Percentiles rank a stretch among this genome's conserved stretches.
Evolutionary conservation across 1,140 invertebrate species (phyloP).

Genomic region (Drosophila yakuba): DNA sequence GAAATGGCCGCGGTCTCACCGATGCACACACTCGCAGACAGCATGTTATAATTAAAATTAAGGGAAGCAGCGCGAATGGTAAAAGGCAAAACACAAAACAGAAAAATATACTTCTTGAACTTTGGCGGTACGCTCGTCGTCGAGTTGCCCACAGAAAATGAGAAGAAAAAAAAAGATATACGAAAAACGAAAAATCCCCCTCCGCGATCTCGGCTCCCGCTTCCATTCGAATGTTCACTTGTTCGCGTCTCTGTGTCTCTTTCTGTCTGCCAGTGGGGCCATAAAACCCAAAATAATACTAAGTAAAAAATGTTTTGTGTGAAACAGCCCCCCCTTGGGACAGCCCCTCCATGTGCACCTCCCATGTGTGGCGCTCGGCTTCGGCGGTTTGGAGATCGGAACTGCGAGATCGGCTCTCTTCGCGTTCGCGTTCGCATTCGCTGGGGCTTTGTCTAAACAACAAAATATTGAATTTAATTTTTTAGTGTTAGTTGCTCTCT

Average conservation of each 20-base stretch:
- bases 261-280: slow-evolving; percentile 47
- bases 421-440: slow-evolving; percentile 75
- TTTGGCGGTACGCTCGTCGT: slow-evolving; percentile 65
- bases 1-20: slow-evolving; percentile 43
- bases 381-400: slow-evolving; percentile 23
- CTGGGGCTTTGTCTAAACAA: slow-evolving; percentile 83
- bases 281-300: slow-evolving; percentile 82
- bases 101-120: slow-evolving; percentile 48
- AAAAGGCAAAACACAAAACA: slow-evolving; percentile 27
- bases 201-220: slow-evolving; percentile 38
- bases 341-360: background rate
- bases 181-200: background rate
- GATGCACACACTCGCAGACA: slow-evolving; percentile 17
- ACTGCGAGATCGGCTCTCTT: slow-evolving; percentile 61
- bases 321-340: slow-evolving; percentile 3
- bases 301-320: slow-evolving; percentile 79
- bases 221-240: slow-evolving; percentile 71
- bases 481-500: slow-evolving; percentile 85
- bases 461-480: slow-evolving; percentile 85
- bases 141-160: background rate
- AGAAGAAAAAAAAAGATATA: background rate
- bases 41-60: slow-evolving; percentile 70
- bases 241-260: slow-evolving; percentile 45
- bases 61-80: slow-evolving; percentile 52
- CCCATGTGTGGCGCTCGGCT: slow-evolving; percentile 15